These are phyloP conservation scores for Drosophila ercepeae DNA, from an alignment of 1,140 invertebrate genomes.

Conservation along the genomic window DNA sequence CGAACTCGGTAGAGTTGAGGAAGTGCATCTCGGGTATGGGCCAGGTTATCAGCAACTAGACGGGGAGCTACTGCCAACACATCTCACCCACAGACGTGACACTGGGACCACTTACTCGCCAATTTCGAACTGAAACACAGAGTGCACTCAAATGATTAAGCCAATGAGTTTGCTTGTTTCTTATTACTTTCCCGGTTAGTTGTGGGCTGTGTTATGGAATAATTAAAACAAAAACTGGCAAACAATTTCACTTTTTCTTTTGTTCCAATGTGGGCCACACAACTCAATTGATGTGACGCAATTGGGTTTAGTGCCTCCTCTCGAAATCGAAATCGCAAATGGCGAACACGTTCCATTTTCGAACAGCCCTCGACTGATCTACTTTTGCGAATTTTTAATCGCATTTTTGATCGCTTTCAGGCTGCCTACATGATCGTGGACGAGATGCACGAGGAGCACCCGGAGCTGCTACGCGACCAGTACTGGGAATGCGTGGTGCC, in stretches of 20 bases:
- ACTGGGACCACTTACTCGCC: constrained; percentile 22
- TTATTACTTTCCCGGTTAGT: constrained; percentile 1
- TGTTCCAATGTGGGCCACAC: constrained; percentile 34
- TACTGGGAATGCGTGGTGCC: constrained; percentile 96
- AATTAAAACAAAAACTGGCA: constrained; percentile 43
- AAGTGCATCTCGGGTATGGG: constrained; percentile 37
- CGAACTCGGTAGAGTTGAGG: constrained; percentile 12
- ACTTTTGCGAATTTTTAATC: too few relatives aligned
- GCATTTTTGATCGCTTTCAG: constrained; percentile 84
- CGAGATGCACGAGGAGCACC: constrained; percentile 95
- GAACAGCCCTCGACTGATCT: constrained; percentile 45
- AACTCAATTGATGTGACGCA: constrained; percentile 58
- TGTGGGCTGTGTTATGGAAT: constrained; percentile 65
- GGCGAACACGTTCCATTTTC: constrained; percentile 53
- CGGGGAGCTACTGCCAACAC: constrained; percentile 32
- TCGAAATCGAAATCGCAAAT: constrained; percentile 49
- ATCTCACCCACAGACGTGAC: constrained; percentile 57
- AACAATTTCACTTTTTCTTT: constrained; percentile 71
- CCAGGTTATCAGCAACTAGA: constrained; percentile 23
- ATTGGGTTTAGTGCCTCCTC: constrained; percentile 50
- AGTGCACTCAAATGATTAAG: constrained; percentile 47
- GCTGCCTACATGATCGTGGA: constrained; percentile 96
- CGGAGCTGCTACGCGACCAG: constrained; percentile 93
- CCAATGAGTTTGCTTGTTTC: constrained; percentile 25
- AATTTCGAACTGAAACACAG: constrained; percentile 24